Base-by-base conservation (phyloP, 2,797 vertebrate genomes). In the Rhodeus uyekii region DNA sequence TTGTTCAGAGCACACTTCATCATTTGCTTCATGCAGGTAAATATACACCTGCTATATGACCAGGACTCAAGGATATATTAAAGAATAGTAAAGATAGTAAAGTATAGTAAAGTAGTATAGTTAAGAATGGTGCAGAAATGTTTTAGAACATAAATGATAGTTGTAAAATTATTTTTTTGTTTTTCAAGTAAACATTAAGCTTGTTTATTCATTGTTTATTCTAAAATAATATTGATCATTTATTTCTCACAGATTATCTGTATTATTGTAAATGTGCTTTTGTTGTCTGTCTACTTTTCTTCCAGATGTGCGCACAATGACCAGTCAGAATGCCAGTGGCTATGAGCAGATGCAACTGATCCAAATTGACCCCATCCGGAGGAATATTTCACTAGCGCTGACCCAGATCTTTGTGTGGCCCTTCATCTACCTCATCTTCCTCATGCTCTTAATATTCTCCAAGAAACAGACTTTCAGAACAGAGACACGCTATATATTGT, bases 401-500 rank as follows among this genome's bases (percentile, higher is more conserved):
- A 86, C 79, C 1, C 89, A 90, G 76, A 42, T 86, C 14, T 34
- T 88, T 67, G 80, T 88, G 6, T 87, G 78, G 81, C 67, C 88
- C 29, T 85, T 88, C 32, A 76, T 88, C 16, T 88, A 78, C 29
- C 63, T 90, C 36, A 88, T 83, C 76, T 76, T 82, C 38, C 65
- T 89, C 48, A 89, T 90, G 87, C 79, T 89, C 22, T 83, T 88
- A 8, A 84, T 83, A 18, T 88, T 90, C 64, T 85, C 55, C 50
- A 86, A 58, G 58, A 89, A 89, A 60, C 81, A 86, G 78, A 58
- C 61, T 22, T 88, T 90, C 72, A 83, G 86, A 44, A 83, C 73
- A n/a, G 81, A 90, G n/a, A 86, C 87, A 12, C 85, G 89, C 8
- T 90, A 90, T 77, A 87, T 90, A 39, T 10, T 90, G 64, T 90